Evolutionary conservation across 2,888 invertebrate species (phyloP).

Genomic region (Myopa tessellatipennis): DNA sequence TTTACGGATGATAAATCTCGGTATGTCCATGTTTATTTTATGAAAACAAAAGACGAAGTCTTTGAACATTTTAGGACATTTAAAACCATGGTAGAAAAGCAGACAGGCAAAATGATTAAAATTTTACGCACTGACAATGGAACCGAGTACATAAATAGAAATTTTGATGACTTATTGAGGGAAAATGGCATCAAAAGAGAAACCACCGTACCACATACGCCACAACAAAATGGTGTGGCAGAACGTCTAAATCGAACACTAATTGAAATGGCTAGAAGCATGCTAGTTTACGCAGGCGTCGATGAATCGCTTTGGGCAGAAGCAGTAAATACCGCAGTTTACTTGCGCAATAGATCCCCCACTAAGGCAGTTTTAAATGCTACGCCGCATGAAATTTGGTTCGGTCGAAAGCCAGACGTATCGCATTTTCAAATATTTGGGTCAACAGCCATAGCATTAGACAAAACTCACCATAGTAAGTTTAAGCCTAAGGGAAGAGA

Average conservation of each 20-base stretch:
- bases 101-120: constrained; percentile 29
- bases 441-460: neutral
- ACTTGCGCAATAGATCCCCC: constrained; percentile 40
- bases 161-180: constrained; percentile 27
- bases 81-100: too few species aligned
- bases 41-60: too few species aligned
- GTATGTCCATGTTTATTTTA: too few species aligned
- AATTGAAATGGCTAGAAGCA: constrained; percentile 52
- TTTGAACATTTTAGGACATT: too few species aligned
- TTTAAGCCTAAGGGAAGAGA: constrained; percentile 30
- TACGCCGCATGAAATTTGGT: neutral
- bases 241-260: constrained; percentile 44
- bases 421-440: neutral
- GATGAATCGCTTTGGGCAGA: constrained; percentile 50
- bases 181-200: constrained; percentile 37
- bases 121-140: constrained; percentile 42
- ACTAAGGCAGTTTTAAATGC: neutral
- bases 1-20: too few species aligned
- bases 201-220: constrained; percentile 39
- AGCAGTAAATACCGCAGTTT: constrained; percentile 40
- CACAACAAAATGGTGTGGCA: constrained; percentile 45
- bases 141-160: constrained; percentile 27
- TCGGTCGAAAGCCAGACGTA: neutral
- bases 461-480: neutral
- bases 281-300: constrained; percentile 51